Conservation (phyloP, 2,888 invertebrate genomes). For the Andrena haemorrhoa region DNA sequence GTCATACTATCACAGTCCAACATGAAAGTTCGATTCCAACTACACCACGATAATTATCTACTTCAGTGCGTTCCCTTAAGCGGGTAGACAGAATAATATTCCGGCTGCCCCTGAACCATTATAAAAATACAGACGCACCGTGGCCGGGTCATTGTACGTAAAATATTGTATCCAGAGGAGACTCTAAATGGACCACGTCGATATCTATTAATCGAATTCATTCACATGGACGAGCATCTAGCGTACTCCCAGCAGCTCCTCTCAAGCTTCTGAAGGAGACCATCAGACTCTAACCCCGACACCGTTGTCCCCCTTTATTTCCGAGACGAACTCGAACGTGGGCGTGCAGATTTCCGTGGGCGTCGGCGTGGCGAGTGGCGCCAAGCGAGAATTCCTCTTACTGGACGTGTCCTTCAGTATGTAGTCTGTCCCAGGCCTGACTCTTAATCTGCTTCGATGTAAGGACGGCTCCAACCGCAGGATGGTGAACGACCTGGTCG, state of each 20-base stretch:
- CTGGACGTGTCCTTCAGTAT: conserved; percentile 67
- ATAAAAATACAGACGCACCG: conserved; percentile 49
- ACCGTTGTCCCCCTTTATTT: conserved; percentile 76
- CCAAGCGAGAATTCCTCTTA: conserved; percentile 70
- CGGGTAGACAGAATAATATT: conserved; percentile 39
- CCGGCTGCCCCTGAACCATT: conserved; percentile 28
- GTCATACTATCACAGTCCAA: conserved; percentile 70
- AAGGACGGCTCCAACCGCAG: conserved; percentile 73
- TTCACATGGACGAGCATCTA: background rate
- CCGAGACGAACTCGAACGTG: conserved; percentile 78
- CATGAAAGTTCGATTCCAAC: conserved; percentile 45
- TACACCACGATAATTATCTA: conserved; percentile 25
- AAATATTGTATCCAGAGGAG: background rate
- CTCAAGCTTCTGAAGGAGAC: background rate
- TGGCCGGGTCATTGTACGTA: conserved; percentile 3
- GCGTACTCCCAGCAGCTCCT: background rate
- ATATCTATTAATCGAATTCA: background rate
- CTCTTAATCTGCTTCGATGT: conserved; percentile 71
- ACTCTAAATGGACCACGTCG: too few species aligned
- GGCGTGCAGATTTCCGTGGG: conserved; percentile 82
- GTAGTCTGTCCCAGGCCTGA: conserved; percentile 68
- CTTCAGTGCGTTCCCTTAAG: conserved; percentile 1
- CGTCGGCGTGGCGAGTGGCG: conserved; percentile 78
- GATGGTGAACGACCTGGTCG: conserved; percentile 71
- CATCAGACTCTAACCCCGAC: conserved; percentile 78